phyloP scores from a whole-genome alignment of 2,888 invertebrate species.

The Brachyopa scutellaris region DNA sequence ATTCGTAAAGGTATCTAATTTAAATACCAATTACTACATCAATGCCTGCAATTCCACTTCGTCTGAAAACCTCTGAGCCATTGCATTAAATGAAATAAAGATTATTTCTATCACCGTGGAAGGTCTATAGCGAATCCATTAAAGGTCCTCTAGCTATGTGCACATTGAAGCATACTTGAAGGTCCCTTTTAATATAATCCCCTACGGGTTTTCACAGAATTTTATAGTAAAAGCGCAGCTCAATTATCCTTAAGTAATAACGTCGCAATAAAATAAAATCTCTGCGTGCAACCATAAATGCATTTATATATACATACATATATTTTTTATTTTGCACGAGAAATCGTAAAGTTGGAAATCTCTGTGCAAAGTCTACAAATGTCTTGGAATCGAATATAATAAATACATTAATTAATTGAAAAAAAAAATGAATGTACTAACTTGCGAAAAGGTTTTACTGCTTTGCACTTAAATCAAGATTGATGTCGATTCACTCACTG shows the following conservation, averaged over 20 bases:
- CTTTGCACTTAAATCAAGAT: slow-evolving; percentile 8
- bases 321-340: neutral
- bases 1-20: too few species aligned
- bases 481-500: too few species aligned
- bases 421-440: neutral
- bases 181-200: neutral
- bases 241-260: slow-evolving; percentile 15
- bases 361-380: slow-evolving; percentile 1
- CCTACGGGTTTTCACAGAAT: neutral
- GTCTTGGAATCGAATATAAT: neutral
- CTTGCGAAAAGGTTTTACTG: neutral
- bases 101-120: neutral
- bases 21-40: too few species aligned
- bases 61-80: neutral
- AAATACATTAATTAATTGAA: slow-evolving; percentile 14
- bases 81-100: neutral
- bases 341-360: neutral
- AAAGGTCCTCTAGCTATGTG: neutral
- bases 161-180: neutral
- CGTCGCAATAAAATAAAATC: slow-evolving; percentile 45
- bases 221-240: neutral
- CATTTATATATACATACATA: too few species aligned
- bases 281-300: neutral
- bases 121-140: neutral
- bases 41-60: too few species aligned